These are phyloP conservation scores for Ormyrus nitidulus DNA, from an alignment of 2,888 invertebrate species.

Conservation along the genomic window DNA sequence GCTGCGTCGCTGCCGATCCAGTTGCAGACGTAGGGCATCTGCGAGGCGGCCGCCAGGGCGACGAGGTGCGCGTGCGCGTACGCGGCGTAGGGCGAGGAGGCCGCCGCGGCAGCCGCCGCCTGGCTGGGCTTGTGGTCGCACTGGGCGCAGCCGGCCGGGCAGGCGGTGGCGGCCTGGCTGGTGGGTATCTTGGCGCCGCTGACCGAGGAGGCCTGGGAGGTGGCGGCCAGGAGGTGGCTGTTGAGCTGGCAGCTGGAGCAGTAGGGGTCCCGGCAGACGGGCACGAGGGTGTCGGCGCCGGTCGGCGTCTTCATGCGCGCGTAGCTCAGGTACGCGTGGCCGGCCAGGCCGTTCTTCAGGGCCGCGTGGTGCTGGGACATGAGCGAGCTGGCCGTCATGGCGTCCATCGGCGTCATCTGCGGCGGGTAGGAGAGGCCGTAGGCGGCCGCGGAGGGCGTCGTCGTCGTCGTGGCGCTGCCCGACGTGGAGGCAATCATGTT, in stretches of 20 bases:
- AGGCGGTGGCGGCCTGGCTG: constrained; percentile 79
- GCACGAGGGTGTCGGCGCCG: constrained; percentile 82
- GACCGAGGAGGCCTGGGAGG: constrained; percentile 66
- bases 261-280: constrained; percentile 92
- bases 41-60: constrained; percentile 88
- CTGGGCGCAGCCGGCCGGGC: constrained; percentile 92
- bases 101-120: constrained; percentile 79
- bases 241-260: constrained; percentile 94
- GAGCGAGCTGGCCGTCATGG: constrained; percentile 86
- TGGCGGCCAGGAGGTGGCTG: constrained; percentile 83
- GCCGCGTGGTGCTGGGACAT: constrained; percentile 87
- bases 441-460: constrained; percentile 72
- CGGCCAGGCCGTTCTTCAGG: constrained; percentile 81
- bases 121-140: constrained; percentile 84
- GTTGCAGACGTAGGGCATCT: constrained; percentile 91
- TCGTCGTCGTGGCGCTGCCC: constrained; percentile 55
- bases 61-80: constrained; percentile 89
- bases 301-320: constrained; percentile 87
- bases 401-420: constrained; percentile 84
- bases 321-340: constrained; percentile 90
- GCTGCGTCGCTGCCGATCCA: constrained; percentile 91
- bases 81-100: constrained; percentile 79
- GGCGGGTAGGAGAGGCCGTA: constrained; percentile 82
- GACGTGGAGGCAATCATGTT: constrained; percentile 70
- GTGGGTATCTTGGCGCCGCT: constrained; percentile 83